These are phyloP conservation scores for Tapirus indicus DNA, from an alignment of 2,797 vertebrate species.

Conservation along the genomic window DNA sequence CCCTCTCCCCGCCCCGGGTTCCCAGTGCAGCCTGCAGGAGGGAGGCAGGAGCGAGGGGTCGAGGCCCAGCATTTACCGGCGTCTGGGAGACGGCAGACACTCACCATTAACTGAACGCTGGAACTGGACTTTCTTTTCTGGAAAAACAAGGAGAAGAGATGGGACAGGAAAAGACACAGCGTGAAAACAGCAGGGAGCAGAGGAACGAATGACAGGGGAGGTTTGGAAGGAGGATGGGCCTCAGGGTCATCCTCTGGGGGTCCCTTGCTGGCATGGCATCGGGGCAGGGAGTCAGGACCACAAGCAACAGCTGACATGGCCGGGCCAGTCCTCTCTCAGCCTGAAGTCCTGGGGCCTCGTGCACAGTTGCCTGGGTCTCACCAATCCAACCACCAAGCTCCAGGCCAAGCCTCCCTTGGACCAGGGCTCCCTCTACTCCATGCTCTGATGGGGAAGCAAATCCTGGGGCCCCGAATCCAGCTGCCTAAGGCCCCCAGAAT, in stretches of 20 bases:
- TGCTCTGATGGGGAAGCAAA: background rate
- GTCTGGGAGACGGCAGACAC: constrained; percentile 92
- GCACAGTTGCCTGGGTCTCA: background rate
- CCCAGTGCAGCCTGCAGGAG: constrained; percentile 86
- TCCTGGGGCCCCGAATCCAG: background rate
- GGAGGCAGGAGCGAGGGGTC: constrained; percentile 85
- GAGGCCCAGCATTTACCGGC: constrained; percentile 89
- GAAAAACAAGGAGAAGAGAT: constrained; percentile 96
- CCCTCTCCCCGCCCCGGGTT: constrained; percentile 87
- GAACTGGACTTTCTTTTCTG: constrained; percentile 97
- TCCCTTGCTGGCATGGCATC: background rate
- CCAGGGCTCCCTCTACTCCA: background rate
- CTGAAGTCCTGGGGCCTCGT: background rate
- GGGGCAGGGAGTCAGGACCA: background rate
- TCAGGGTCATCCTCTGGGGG: constrained; percentile 80
- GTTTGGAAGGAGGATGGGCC: constrained; percentile 81
- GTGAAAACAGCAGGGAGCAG: constrained; percentile 90
- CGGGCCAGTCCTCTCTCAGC: background rate
- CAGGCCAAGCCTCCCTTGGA: constrained; percentile 13
- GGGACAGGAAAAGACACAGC: constrained; percentile 93
- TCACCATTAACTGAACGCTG: constrained; percentile 97
- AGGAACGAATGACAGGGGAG: constrained; percentile 77
- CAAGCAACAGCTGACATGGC: background rate
- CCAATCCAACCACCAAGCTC: background rate
- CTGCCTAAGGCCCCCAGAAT: background rate